Percentiles rank a stretch among this genome's conserved stretches.
Evolutionary conservation across 2,888 invertebrate species (phyloP).

Genomic region (Netelia virgata): DNA sequence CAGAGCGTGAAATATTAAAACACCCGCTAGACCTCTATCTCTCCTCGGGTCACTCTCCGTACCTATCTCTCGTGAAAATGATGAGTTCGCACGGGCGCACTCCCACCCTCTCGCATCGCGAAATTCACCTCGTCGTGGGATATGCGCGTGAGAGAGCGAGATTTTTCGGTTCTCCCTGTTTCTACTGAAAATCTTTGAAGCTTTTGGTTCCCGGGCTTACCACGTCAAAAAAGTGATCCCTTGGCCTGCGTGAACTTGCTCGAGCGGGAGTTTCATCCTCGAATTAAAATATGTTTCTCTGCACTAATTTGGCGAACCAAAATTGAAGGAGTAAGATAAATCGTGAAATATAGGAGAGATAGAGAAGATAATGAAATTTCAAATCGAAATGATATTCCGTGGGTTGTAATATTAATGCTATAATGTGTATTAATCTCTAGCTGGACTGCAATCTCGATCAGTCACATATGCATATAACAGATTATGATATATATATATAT

Average conservation of each 20-base stretch:
- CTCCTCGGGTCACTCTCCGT: slow-evolving; percentile 60
- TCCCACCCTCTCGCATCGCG: slow-evolving; percentile 8
- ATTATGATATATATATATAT: background rate
- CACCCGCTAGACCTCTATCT: slow-evolving; percentile 71
- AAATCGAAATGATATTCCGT: background rate
- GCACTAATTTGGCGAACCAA: slow-evolving; percentile 1
- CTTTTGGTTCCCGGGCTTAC: slow-evolving; percentile 18
- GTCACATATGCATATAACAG: no score
- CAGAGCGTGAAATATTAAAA: slow-evolving; percentile 73
- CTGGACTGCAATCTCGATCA: no score
- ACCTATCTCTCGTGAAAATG: slow-evolving; percentile 61
- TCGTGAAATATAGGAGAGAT: background rate
- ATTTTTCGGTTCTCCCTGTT: slow-evolving; percentile 28
- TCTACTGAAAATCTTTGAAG: slow-evolving; percentile 34
- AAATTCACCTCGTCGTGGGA: slow-evolving; percentile 27
- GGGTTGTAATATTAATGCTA: no score
- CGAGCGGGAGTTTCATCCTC: slow-evolving; percentile 4
- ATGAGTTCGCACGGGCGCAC: slow-evolving; percentile 63
- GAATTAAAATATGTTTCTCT: slow-evolving; percentile 51
- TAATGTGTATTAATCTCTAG: no score
- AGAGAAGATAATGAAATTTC: background rate
- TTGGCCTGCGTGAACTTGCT: slow-evolving; percentile 22
- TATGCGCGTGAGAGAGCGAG: slow-evolving; percentile 14
- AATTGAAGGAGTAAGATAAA: background rate
- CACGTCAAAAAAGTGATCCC: background rate